Percentiles rank a stretch among this genome's conserved stretches.
Conservation (phyloP, 2,113 vertebrate species). For the Hemiprocne comata region DNA sequence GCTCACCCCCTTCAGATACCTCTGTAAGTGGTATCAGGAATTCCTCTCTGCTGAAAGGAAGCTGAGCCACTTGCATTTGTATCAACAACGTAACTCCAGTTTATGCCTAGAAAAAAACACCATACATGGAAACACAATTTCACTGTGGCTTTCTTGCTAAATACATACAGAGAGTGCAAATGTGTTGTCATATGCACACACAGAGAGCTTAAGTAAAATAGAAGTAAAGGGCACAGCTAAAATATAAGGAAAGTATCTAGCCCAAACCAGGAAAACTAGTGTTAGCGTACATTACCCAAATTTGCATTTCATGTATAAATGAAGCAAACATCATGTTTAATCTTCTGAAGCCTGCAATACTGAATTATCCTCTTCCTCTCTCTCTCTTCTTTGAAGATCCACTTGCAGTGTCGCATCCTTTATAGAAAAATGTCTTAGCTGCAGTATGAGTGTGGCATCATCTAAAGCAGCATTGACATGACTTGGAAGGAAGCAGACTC, state of each 20-base stretch:
- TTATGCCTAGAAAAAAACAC: background rate
- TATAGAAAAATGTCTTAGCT: background rate
- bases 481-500: background rate
- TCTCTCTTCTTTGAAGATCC: background rate
- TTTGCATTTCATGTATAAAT: background rate
- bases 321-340: background rate
- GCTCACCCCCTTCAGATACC: background rate
- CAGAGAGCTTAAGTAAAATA: background rate
- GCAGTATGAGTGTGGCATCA: rapidly evolving
- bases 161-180: background rate
- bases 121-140: background rate
- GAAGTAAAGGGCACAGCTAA: background rate
- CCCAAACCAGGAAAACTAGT: background rate
- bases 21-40: background rate
- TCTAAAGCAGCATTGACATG: background rate
- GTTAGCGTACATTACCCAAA: background rate
- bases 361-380: background rate
- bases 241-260: background rate
- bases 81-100: background rate
- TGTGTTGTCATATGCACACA: rapidly evolving
- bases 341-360: background rate
- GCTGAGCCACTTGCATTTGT: background rate
- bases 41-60: background rate
- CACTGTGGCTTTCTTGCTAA: background rate
- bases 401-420: background rate